These are phyloP conservation scores for Anoura caudifer DNA, from an alignment of 2,113 vertebrate genomes.

Conservation along the genomic window DNA sequence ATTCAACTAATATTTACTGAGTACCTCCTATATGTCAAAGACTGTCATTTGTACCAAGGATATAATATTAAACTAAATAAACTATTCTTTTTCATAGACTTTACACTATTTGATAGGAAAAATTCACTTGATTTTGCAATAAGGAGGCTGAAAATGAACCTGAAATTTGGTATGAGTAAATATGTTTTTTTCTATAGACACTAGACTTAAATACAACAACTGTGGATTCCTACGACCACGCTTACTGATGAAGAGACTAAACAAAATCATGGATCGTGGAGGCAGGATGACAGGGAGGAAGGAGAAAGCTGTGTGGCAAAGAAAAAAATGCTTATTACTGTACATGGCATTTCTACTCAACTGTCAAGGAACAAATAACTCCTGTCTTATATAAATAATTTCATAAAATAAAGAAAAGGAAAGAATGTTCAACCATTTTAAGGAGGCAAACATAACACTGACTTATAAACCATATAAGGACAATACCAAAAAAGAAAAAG, in stretches of 20 bases:
- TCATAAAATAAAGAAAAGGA: not conserved
- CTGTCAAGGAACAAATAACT: not conserved
- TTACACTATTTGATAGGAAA: not conserved
- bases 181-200: not conserved
- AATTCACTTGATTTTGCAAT: not conserved
- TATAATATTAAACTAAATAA: not conserved
- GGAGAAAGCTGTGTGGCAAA: not conserved
- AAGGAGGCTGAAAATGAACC: not conserved
- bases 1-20: not conserved
- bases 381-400: not conserved
- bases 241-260: not conserved
- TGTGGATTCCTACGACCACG: not conserved
- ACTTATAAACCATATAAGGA: not conserved
- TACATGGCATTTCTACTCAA: not conserved
- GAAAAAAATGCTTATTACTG: not conserved
- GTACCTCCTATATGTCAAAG: not conserved
- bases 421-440: not conserved
- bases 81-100: not conserved
- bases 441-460: not conserved
- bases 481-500: not conserved
- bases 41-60: not conserved
- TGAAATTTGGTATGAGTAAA: not conserved
- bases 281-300: not conserved
- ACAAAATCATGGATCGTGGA: not conserved
- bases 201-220: not conserved